Evolutionary conservation across 1,140 invertebrate species (phyloP).

Genomic region (Aphelenchoides fujianensis): DNA sequence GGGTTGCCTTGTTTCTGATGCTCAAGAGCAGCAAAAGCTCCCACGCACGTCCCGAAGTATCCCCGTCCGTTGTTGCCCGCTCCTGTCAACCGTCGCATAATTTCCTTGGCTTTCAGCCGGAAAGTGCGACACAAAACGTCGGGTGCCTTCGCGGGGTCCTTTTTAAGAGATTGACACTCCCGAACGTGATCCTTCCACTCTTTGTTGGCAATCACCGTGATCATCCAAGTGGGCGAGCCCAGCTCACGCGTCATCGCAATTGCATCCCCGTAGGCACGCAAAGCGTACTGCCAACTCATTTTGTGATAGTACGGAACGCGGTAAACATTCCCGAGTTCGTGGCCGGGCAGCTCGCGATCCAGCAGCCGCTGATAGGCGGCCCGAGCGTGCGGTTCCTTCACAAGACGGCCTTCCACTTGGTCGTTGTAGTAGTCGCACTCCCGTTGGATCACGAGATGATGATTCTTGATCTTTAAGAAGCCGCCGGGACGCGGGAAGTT

Average conservation of each 20-base stretch:
- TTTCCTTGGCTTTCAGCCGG: slow-evolving; percentile 64
- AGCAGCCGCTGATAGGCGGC: background rate
- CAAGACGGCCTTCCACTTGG: background rate
- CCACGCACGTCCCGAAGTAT: slow-evolving; percentile 44
- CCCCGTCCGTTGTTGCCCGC: slow-evolving; percentile 42
- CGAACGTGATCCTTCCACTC: slow-evolving; percentile 64
- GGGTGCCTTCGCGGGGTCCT: slow-evolving; percentile 60
- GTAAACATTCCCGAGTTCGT: background rate
- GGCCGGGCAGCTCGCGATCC: background rate
- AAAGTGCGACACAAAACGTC: slow-evolving; percentile 65
- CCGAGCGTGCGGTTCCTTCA: background rate
- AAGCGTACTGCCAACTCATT: slow-evolving; percentile 31
- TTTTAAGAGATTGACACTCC: slow-evolving; percentile 40
- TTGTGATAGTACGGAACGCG: slow-evolving; percentile 1
- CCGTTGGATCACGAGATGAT: background rate
- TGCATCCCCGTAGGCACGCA: slow-evolving; percentile 58
- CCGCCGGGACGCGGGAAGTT: background rate
- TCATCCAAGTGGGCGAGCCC: slow-evolving; percentile 64
- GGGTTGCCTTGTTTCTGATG: slow-evolving; percentile 66
- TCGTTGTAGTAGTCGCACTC: background rate
- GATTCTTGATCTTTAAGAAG: background rate
- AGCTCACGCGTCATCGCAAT: slow-evolving; percentile 60
- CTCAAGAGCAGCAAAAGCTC: slow-evolving; percentile 61
- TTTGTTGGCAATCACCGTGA: slow-evolving; percentile 66
- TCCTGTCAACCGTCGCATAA: slow-evolving; percentile 53